Conservation (phyloP, 2,797 vertebrate species). For the Parauchenoglanis punctatus region DNA sequence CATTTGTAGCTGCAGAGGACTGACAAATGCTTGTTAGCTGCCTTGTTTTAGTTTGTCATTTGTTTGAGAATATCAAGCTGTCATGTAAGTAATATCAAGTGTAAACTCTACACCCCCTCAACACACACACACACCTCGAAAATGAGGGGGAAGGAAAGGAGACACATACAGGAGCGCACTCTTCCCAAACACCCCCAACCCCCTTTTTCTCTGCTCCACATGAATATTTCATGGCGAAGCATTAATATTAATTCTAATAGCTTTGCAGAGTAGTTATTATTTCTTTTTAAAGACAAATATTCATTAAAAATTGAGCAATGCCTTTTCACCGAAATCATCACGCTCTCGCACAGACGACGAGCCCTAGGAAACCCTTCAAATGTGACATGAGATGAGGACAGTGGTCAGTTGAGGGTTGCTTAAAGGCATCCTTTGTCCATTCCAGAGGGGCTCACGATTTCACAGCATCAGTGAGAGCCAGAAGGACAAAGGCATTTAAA, state of each 20-base stretch:
- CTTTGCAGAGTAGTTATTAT: constrained; percentile 90
- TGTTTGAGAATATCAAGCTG: constrained; percentile 58
- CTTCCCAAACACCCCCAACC: constrained; percentile 53
- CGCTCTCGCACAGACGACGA: constrained; percentile 35
- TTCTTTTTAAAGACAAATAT: constrained; percentile 89
- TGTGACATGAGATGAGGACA: constrained; percentile 17
- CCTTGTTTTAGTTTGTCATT: constrained; percentile 56
- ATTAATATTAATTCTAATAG: constrained; percentile 97
- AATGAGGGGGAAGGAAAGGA: constrained; percentile 36
- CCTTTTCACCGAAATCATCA: constrained; percentile 62
- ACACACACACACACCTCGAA: constrained; percentile 34
- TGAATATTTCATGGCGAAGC: constrained; percentile 89
- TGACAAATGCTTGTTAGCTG: constrained; percentile 56
- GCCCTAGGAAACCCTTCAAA: constrained; percentile 50
- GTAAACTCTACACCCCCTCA: constrained; percentile 49
- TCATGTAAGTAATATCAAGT: constrained; percentile 55
- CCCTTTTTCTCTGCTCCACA: constrained; percentile 63
- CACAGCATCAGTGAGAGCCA: constrained; percentile 46
- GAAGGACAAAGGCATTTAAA: constrained; percentile 59
- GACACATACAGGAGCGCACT: constrained; percentile 46
- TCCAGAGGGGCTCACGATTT: constrained; percentile 41
- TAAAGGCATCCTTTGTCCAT: constrained; percentile 51
- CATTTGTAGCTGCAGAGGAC: constrained; percentile 51
- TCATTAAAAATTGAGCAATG: constrained; percentile 90
- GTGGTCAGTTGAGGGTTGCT: constrained; percentile 43